A percentile compares a stretch with the other conserved stretches of the same genome.
Evolutionary conservation across 2,113 vertebrate genomes (phyloP).

Genomic region (Paradisaea rubra): DNA sequence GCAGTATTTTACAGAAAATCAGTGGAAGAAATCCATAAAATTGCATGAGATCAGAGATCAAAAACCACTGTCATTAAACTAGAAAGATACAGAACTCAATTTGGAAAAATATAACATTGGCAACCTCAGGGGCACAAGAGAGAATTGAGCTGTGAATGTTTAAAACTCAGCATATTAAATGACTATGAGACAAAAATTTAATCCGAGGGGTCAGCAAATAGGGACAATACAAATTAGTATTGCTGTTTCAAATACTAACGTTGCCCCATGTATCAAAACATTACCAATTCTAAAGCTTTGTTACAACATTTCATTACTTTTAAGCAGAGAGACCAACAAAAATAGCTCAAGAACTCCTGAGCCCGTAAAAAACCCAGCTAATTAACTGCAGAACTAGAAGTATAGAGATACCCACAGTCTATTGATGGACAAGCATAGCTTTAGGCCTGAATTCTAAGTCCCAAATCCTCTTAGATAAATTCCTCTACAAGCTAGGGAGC

Average conservation of each 20-base stretch:
- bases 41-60: neutral
- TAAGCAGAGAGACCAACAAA: neutral
- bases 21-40: neutral
- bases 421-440: slow-evolving; percentile 43
- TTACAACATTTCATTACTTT: neutral
- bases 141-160: neutral
- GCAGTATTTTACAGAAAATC: neutral
- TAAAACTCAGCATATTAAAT: neutral
- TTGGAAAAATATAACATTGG: neutral
- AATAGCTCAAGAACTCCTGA: neutral
- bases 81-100: neutral
- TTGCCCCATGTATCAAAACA: neutral
- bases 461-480: slow-evolving; percentile 54
- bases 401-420: neutral
- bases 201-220: neutral
- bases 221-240: neutral
- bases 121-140: neutral
- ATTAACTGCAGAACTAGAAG: slow-evolving; percentile 14
- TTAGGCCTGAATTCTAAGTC: slow-evolving; percentile 32
- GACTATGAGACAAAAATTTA: neutral
- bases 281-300: neutral
- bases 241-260: neutral
- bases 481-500: slow-evolving; percentile 19
- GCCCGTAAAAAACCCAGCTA: neutral
- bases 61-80: neutral